Evolutionary conservation across 2,797 vertebrate genomes (phyloP), one percentile per base, ranked within the genome.

Genomic region (Siniperca scherzeri): DNA sequence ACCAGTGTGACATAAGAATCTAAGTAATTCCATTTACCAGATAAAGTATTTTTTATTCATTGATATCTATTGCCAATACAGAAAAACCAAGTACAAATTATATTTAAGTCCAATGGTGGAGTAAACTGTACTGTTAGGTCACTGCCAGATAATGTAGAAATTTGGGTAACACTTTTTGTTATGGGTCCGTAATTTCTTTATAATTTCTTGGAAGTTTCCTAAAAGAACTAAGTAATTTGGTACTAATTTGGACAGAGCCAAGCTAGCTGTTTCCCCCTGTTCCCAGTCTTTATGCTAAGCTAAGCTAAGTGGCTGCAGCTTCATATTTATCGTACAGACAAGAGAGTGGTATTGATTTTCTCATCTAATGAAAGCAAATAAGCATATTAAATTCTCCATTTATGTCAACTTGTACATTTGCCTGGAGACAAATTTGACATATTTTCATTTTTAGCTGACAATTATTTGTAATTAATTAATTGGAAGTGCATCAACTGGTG

Each of bases 11-110:
- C 17, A 76, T 61, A 62, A 65, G 30, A 85, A 77, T 53, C 21
- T 22, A 77, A 80, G 70, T 80, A 52, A 77, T 80, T 90, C 19
- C 86, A 87, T 90, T 85, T 88, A 84, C 60, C 84, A 89, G 69
- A 91, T 56, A 53, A 69, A 85, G 67, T 92, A 92, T 93, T 91
- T 90, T 88, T 83, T 88, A 76, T 84, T 82, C 88, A 84, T 86
- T 82, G 7, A 74, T 84, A 75, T 84, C 36, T 84, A 78, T 84
- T 83, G 86, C 87, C 81, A 90, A 90, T 79, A 78, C 38, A 80
- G 60, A 85, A 80, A 78, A 78, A 86, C 4, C 38, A 70, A 76
- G 53, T 79, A 71, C 36, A 86, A 80, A 81, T 67, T 70, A 70
- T 83, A 82, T 85, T 80, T 65, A 84, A 80, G 42, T 75, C 40